Evolutionary conservation across 2,113 vertebrate species (phyloP), one percentile per base, ranked within the genome.

Genomic region (Nanorana parkeri): DNA sequence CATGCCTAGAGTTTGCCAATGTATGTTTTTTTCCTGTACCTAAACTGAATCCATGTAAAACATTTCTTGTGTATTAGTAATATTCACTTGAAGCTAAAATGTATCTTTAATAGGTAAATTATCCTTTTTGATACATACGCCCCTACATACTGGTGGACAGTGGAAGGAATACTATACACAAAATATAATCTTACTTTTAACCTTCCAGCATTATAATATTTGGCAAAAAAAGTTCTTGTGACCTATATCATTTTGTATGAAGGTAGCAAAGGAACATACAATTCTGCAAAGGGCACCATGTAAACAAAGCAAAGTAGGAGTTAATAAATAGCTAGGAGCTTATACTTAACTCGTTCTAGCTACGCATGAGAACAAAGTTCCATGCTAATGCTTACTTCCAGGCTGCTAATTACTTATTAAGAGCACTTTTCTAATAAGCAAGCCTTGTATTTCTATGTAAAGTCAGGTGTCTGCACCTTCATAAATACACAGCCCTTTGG

Each of bases 401-500:
- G 26, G 55, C 65, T 11, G 17, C 54, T 58, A 68, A 78, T 78
- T 56, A 78, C 54, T 36, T 76, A 66, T 23, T 82, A 67, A 56
- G 80, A 47, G 80, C 60, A 66, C 75, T 76, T 76, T 82, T 23
- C 36, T 68, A 82, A 76, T 68, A 41, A 54, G 4, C 3, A 5
- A 60, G 47, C 19, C 63, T 56, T 29, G 63, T 28, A 64, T 51
- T 60, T 26, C 63, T 68, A 41, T 78, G 63, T 64, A 66, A 36
- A 21, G 19, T 41, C 23, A 66, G 80, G 52, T 67, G 80, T 82
- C 64, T 81, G 19, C 56, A n/a, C 63, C 65, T 23, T 75, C 28
- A 74, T n/a, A 74, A 81, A 32, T 52, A 61, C 47, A 15, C 69
- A 64, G 80, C 80, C 80, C 80, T 76, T 76, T 60, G 80, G 80